Percentiles rank a stretch among this genome's conserved stretches.
phyloP scores from a whole-genome alignment of 1,140 invertebrate species.

The Potamilus streckersoni region DNA sequence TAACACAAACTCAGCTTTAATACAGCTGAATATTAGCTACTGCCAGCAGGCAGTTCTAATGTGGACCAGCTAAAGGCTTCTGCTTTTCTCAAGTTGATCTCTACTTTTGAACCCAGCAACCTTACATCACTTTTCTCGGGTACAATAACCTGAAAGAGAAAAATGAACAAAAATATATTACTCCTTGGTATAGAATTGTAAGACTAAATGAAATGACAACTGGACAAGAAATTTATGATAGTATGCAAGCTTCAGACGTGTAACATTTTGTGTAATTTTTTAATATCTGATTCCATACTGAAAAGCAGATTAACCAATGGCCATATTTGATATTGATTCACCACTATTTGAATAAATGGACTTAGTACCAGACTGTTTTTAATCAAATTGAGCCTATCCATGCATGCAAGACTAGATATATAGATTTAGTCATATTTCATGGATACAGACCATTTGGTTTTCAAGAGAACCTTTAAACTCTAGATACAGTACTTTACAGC shows the following conservation, averaged over 20 bases:
- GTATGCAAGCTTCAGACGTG: background rate
- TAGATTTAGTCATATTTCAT: too few species aligned
- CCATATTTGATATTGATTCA: background rate
- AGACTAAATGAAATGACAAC: background rate
- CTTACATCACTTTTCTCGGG: conserved; percentile 76
- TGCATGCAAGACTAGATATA: too few species aligned
- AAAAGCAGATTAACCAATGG: background rate
- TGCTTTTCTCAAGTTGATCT: conserved; percentile 91
- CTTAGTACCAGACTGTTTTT: too few species aligned
- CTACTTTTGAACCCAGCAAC: conserved; percentile 93
- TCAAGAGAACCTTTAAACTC: too few species aligned
- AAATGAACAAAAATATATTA: background rate
- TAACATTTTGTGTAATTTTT: background rate
- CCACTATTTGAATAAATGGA: too few species aligned
- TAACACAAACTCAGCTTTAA: too few species aligned
- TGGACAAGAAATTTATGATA: background rate
- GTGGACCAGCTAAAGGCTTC: conserved; percentile 83
- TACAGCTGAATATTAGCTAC: too few species aligned
- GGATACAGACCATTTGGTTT: too few species aligned
- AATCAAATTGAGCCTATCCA: too few species aligned
- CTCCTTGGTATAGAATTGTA: background rate
- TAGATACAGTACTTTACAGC: too few species aligned
- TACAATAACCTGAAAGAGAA: conserved; percentile 64
- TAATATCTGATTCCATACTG: background rate
- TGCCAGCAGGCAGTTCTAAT: conserved; percentile 35